A percentile compares a stretch with the other conserved stretches of the same genome.
Evolutionary conservation across 2,797 vertebrate species (phyloP).

Genomic region (Chaetodon trifasciatus): DNA sequence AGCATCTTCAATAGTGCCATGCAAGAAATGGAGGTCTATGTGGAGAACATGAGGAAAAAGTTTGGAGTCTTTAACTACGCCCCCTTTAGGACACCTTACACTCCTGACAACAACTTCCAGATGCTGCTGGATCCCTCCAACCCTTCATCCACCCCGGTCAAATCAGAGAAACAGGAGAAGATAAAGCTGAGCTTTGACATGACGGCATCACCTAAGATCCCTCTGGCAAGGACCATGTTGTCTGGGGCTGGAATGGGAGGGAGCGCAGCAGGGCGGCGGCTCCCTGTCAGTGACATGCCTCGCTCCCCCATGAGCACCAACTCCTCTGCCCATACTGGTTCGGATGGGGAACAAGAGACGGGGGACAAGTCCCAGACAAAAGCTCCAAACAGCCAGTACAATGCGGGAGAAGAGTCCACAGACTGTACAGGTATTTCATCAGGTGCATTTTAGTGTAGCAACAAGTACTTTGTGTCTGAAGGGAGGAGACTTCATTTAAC

Average conservation of each 20-base stretch:
- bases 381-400: conserved; percentile 89
- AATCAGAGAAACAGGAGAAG: conserved; percentile 96
- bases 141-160: conserved; percentile 91
- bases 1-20: conserved; percentile 99
- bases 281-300: conserved; percentile 91
- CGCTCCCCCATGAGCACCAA: conserved; percentile 97
- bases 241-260: conserved; percentile 66
- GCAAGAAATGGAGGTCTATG: conserved; percentile 99
- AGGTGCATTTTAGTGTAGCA: background rate
- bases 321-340: conserved; percentile 95
- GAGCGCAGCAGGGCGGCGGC: conserved; percentile 78
- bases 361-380: conserved; percentile 89
- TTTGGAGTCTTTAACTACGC: conserved; percentile 98
- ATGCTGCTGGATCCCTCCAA: conserved; percentile 95
- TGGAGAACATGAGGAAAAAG: conserved; percentile 97
- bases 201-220: conserved; percentile 95
- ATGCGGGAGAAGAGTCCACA: conserved; percentile 93
- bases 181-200: conserved; percentile 98
- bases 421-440: conserved; percentile 90
- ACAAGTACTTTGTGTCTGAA: background rate
- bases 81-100: conserved; percentile 96
- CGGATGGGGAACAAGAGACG: conserved; percentile 93
- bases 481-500: conserved; percentile 5
- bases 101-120: conserved; percentile 97
- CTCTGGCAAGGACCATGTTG: conserved; percentile 90